Percentiles rank a stretch among this genome's conserved stretches.
phyloP scores from a whole-genome alignment of 2,797 vertebrate genomes.

The Cephalopachus bancanus region DNA sequence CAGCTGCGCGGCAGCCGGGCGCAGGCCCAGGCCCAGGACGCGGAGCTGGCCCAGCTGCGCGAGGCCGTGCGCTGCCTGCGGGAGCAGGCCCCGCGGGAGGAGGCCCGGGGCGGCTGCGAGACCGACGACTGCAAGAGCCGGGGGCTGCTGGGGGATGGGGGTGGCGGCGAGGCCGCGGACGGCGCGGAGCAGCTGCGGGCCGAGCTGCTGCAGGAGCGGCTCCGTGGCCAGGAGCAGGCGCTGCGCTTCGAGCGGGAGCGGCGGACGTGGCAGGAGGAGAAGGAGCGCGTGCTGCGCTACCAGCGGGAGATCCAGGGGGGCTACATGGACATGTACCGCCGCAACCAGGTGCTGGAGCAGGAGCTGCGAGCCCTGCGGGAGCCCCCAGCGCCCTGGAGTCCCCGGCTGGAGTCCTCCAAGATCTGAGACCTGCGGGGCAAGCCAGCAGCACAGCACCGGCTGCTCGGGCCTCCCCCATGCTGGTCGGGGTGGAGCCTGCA shows the following conservation, averaged over 20 bases:
- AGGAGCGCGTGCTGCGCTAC: slow-evolving; percentile 98
- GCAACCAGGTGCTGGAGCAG: slow-evolving; percentile 94
- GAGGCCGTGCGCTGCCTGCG: slow-evolving; percentile 79
- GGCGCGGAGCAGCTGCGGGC: slow-evolving; percentile 93
- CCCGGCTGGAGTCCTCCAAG: slow-evolving; percentile 96
- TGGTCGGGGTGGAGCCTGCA: slow-evolving; percentile 37
- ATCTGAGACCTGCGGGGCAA: slow-evolving; percentile 90
- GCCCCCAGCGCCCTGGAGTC: slow-evolving; percentile 94
- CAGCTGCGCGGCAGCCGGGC: slow-evolving; percentile 94
- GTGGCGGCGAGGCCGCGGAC: slow-evolving; percentile 74
- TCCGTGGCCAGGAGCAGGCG: slow-evolving; percentile 96
- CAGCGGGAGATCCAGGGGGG: slow-evolving; percentile 98
- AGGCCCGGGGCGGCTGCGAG: slow-evolving; percentile 87
- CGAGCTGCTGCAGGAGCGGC: slow-evolving; percentile 95
- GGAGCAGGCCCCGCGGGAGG: slow-evolving; percentile 81
- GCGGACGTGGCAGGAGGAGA: slow-evolving; percentile 97
- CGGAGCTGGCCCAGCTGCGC: slow-evolving; percentile 92
- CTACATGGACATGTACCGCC: slow-evolving; percentile 98
- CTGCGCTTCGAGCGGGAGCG: slow-evolving; percentile 95
- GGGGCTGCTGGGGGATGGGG: slow-evolving; percentile 86
- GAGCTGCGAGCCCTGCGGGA: slow-evolving; percentile 92
- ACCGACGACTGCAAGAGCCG: slow-evolving; percentile 90
- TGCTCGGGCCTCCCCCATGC: neutral
- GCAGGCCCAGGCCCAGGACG: slow-evolving; percentile 92
- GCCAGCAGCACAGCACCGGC: neutral